Evolutionary conservation across 2,888 invertebrate genomes (phyloP).

Genomic region (Danaus chrysippus): DNA sequence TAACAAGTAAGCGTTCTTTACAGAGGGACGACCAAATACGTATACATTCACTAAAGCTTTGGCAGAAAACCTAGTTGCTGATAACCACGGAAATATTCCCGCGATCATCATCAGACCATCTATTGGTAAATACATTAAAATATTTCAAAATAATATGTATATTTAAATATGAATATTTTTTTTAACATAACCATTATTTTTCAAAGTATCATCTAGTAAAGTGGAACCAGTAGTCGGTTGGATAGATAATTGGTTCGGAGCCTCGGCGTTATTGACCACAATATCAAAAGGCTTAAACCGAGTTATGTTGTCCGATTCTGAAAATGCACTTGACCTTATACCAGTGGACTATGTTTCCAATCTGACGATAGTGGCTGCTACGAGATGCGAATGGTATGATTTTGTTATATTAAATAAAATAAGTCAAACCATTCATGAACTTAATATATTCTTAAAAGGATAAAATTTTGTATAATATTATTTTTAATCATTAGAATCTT

Average conservation of each 20-base stretch:
- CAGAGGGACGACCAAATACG: constrained; percentile 45
- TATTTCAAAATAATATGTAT: neutral
- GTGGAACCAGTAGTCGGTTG: constrained; percentile 45
- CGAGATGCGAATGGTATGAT: constrained; percentile 38
- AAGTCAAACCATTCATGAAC: neutral
- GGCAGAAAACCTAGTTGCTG: constrained; percentile 41
- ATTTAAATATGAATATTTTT: neutral
- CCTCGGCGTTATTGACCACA: constrained; percentile 37
- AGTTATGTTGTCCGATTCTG: constrained; percentile 16
- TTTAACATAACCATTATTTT: neutral
- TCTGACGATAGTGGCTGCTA: constrained; percentile 39
- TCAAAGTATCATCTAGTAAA: constrained; percentile 41
- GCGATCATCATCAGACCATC: constrained; percentile 53
- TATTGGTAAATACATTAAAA: constrained; percentile 40
- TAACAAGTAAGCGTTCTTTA: constrained; percentile 11
- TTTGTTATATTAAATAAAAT: neutral
- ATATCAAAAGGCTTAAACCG: constrained; percentile 36
- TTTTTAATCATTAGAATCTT: too few species aligned
- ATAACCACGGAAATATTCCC: constrained; percentile 41
- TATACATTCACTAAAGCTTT: constrained; percentile 51
- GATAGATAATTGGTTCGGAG: constrained; percentile 45
- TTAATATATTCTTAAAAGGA: too few species aligned
- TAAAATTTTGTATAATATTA: too few species aligned
- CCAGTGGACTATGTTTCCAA: constrained; percentile 45
- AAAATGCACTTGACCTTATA: constrained; percentile 35